These are phyloP conservation scores for Rallus limicola DNA, from an alignment of 2,113 vertebrate genomes.

Conservation along the genomic window DNA sequence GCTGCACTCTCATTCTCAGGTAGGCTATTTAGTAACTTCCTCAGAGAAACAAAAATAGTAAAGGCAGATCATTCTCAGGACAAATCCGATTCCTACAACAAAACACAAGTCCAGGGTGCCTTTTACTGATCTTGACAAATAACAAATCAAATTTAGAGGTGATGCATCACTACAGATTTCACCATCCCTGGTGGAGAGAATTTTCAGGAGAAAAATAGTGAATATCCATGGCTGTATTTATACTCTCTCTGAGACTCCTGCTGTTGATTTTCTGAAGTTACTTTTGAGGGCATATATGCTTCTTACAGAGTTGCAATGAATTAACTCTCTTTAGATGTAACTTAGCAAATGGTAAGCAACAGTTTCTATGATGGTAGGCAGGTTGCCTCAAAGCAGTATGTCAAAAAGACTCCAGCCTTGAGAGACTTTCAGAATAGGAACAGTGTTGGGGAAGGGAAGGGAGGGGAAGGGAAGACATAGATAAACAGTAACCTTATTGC, in stretches of 20 bases:
- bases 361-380: neutral
- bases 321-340: neutral
- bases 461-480: no score
- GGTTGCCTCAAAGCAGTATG: neutral
- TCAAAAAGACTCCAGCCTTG: neutral
- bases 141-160: neutral
- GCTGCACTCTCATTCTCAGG: neutral
- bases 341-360: neutral
- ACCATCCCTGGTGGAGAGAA: neutral
- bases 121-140: neutral
- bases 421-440: neutral
- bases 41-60: neutral
- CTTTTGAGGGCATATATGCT: neutral
- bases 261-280: neutral
- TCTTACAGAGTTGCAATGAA: neutral
- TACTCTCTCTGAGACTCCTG: neutral
- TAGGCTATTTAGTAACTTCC: neutral
- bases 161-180: neutral
- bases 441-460: neutral
- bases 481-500: neutral
- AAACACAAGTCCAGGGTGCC: neutral
- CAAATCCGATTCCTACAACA: neutral
- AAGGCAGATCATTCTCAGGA: neutral
- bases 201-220: neutral
- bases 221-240: neutral